Base-by-base conservation (phyloP, 1,140 invertebrate species). In the Drosophila seguyi region DNA sequence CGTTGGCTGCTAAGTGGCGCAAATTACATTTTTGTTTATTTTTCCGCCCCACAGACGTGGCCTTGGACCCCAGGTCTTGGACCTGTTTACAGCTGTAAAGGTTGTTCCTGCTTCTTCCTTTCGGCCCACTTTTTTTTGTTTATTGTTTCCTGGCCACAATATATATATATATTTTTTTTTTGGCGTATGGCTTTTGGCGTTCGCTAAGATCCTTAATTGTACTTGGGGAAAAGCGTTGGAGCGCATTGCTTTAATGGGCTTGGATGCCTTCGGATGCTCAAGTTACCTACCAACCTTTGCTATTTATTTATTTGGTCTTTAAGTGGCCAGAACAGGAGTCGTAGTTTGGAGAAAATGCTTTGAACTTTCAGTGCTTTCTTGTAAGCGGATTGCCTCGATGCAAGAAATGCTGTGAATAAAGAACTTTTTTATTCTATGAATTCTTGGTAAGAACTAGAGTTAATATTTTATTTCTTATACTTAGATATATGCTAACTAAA, bases 1-100 rank as follows among this genome's bases (percentile, higher is more conserved):
- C 83, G 74, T 67, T 81, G 66, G 55, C 86, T 85, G 85, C 81
- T 88, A 88, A 88, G 85, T 88, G 85, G 85, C 85, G 85, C 85
- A 88, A 88, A 88, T 87, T 87, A 87, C 84, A 88, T 81, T 88
- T 88, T 90, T 90, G 85, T 88, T 88, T 88, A 90, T 88, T 88
- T 88, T 79, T 58, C 38, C 57, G n/a, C 61, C 61, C 73, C 48
- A 22, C 18, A 36, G 77, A 58, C 63, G 65, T 84, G 77, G 84
- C 84, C 84, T 84, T 72, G 56, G 60, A 75, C 59, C 48, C 36
- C n/a, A 36, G 20, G 48, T 38, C 22, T 27, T 55, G 55, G 53
- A 31, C 38, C 18, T 48, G 36, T 48, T 45, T 71, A 61, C 39
- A 61, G 56, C 45, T 39, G 66, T 53, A 36, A 39, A 48, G 56